Base-by-base conservation (phyloP, 2,888 invertebrate genomes). In the Caenorhabditis uteleia region DNA sequence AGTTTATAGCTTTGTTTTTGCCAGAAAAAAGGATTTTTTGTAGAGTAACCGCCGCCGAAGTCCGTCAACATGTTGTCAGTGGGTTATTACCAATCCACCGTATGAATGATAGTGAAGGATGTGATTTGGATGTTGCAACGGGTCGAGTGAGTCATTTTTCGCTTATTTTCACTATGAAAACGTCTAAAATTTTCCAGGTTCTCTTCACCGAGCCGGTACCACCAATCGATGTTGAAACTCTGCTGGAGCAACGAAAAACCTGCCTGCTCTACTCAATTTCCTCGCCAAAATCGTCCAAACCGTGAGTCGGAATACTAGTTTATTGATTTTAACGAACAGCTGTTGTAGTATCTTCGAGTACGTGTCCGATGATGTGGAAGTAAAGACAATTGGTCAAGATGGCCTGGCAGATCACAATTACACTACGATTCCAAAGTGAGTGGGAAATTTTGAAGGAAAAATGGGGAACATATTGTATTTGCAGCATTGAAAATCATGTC, bases 351-450 rank as follows among this genome's bases (percentile, higher is more conserved):
- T 74, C 20, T 55, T 62, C 21, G 78, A 78, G 50, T 78, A 77
- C 48, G 77, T 77, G 0, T 59, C 75, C 25, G 79, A 79, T 45
- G 79, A 79, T 40, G 65, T 79, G n/a, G 77, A 79, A 34, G 69
- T 79, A 12, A 75, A 72, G 18, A 55, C 61, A 2, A 54, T 64
- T 27, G 33, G 53, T 14, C 64, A 64, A 40, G 64, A 64, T 49
- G 47, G 49, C 31, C 39, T 57, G 21, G 48, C 54, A 21, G 49
- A 57, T 45, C 49, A 64, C 38, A 64, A 64, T 39, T 57, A 57
- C 27, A 64, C 64, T 5, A 57, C 57, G 3, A 31, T 56, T 18
- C 48, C 57, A 18, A 57, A 57, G 64, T 64, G n/a, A 38, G 51
- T 21, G 40, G 14, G n/a, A 43, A 14, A 6, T 16, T 23, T 20